phyloP scores from a whole-genome alignment of 2,888 invertebrate genomes.

The Dioctria linearis region DNA sequence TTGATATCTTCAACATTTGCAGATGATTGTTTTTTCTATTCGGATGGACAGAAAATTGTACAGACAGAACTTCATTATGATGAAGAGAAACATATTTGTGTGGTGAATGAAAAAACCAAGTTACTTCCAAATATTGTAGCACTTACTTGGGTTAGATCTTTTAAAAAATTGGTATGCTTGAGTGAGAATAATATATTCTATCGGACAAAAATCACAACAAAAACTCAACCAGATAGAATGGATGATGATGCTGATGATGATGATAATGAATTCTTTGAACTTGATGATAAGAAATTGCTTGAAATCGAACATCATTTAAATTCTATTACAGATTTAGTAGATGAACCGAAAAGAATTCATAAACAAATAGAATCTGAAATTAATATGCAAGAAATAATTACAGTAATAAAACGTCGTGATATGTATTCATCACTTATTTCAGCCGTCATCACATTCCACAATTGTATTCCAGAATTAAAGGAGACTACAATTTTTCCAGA shows the following conservation, averaged over 20 bases:
- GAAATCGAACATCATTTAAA: conserved; percentile 17
- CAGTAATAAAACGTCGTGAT: conserved; percentile 4
- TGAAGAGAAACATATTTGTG: conserved; percentile 61
- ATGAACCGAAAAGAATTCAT: conserved; percentile 38
- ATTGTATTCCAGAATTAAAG: conserved; percentile 61
- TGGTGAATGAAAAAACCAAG: conserved; percentile 62
- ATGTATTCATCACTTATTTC: conserved; percentile 23
- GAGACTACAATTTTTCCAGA: conserved; percentile 31
- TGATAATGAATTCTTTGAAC: conserved; percentile 4
- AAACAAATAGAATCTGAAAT: conserved; percentile 41
- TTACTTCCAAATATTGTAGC: conserved; percentile 65
- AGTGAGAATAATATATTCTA: conserved; percentile 69
- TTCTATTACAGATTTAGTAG: neutral
- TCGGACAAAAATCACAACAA: conserved; percentile 57
- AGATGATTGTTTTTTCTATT: conserved; percentile 54
- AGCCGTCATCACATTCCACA: conserved; percentile 60
- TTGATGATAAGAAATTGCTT: conserved; percentile 1
- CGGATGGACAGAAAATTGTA: conserved; percentile 64
- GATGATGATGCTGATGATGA: too few species aligned
- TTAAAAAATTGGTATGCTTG: conserved; percentile 66
- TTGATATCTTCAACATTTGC: conserved; percentile 49
- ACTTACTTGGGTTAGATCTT: conserved; percentile 65
- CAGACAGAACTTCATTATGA: conserved; percentile 64
- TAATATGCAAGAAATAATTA: conserved; percentile 39
- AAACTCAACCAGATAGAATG: neutral